Evolutionary conservation across 2,888 invertebrate species (phyloP).

Genomic region (Sarcophaga rosellei): DNA sequence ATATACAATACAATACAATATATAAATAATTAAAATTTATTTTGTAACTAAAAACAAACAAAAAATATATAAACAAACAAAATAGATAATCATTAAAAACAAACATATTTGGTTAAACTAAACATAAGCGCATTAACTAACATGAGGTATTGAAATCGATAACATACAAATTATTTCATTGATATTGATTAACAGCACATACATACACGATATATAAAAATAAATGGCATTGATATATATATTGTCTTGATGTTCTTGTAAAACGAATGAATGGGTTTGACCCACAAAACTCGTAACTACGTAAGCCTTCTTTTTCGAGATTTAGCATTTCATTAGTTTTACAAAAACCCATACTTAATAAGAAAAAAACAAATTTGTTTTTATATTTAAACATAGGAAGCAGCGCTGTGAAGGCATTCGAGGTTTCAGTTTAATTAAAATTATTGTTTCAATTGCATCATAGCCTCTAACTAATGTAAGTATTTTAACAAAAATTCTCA

Average conservation of each 20-base stretch:
- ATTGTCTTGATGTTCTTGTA: no score
- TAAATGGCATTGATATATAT: not conserved
- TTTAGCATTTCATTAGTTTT: no score
- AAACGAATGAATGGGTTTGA: no score
- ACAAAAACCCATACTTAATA: not conserved
- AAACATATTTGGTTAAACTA: no score
- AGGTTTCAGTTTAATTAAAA: not conserved
- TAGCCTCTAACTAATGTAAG: no score
- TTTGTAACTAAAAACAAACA: not conserved
- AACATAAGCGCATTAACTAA: not conserved
- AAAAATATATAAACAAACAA: slow-evolving; percentile 26
- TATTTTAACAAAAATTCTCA: no score
- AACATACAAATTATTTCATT: no score
- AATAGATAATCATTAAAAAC: not conserved
- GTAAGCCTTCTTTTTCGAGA: no score
- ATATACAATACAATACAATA: slow-evolving; percentile 9
- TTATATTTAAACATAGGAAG: slow-evolving; percentile 10
- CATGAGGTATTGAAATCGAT: slow-evolving; percentile 12
- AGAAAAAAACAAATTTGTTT: slow-evolving; percentile 5
- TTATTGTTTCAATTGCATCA: not conserved
- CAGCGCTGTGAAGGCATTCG: slow-evolving; percentile 8
- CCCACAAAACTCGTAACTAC: no score
- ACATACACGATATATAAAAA: not conserved
- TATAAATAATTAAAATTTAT: slow-evolving; percentile 15
- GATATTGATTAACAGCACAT: not conserved